A percentile compares a stretch with the other conserved stretches of the same genome.
These are phyloP conservation scores for Camponotus fellah DNA, from an alignment of 2,888 invertebrate species.

Conservation along the genomic window DNA sequence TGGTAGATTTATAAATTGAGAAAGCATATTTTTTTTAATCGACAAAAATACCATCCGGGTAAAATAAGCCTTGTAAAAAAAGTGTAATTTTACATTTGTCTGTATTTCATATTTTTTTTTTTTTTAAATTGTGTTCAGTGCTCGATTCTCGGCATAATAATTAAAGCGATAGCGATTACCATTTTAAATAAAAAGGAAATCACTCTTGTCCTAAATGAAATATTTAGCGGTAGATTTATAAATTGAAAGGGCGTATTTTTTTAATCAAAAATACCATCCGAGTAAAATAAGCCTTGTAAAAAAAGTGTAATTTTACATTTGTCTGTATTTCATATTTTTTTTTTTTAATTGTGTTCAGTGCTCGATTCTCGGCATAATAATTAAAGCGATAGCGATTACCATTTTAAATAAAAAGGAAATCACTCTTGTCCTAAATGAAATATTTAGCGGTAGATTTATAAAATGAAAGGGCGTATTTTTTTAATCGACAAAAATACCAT, in stretches of 20 bases:
- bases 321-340: not conserved
- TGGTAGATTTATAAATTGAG: not conserved
- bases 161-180: not conserved
- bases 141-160: not conserved
- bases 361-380: not conserved
- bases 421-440: not conserved
- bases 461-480: not conserved
- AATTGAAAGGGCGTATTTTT: not conserved
- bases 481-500: conserved; percentile 18
- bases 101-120: not conserved
- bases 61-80: not conserved
- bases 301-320: not conserved
- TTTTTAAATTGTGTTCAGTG: not conserved
- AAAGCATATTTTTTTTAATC: not conserved
- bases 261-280: conserved; percentile 20
- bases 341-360: not conserved
- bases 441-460: not conserved
- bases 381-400: not conserved
- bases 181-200: not conserved
- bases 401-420: not conserved
- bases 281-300: not conserved
- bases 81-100: too few species aligned
- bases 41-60: conserved; percentile 19
- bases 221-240: not conserved
- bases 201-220: not conserved